Conservation (phyloP, 2,888 invertebrate genomes). For the Ophion slaviceki region DNA sequence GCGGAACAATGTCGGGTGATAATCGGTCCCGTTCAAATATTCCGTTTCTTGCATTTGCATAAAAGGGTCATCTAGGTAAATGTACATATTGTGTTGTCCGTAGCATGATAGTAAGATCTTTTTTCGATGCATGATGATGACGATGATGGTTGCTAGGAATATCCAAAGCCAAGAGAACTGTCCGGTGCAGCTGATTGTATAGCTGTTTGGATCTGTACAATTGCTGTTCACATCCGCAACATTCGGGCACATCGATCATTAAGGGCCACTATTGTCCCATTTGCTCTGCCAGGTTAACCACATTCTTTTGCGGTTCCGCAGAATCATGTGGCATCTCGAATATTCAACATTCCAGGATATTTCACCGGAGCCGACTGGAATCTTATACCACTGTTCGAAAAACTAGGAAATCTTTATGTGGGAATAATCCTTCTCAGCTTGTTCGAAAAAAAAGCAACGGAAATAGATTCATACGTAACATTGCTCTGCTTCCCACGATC, state of each 20-base stretch:
- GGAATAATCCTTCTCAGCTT: not conserved
- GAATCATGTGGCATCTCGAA: not conserved
- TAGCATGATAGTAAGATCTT: not conserved
- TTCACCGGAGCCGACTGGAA: not conserved
- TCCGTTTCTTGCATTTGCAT: not conserved
- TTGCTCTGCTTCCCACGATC: not conserved
- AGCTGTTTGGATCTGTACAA: slow-evolving; percentile 27
- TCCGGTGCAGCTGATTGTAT: not conserved
- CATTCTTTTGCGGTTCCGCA: slow-evolving; percentile 23
- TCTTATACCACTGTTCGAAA: not conserved
- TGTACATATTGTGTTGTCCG: not conserved
- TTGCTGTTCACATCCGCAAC: slow-evolving; percentile 30
- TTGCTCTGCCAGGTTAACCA: slow-evolving; percentile 9
- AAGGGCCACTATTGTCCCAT: slow-evolving; percentile 33
- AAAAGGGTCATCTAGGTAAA: not conserved
- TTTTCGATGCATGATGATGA: not conserved
- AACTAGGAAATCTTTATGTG: not conserved
- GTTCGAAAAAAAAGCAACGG: not conserved
- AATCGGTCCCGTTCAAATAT: slow-evolving; percentile 1
- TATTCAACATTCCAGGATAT: not conserved
- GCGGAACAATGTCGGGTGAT: slow-evolving; percentile 15
- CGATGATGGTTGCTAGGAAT: not conserved
- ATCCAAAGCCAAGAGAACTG: not conserved
- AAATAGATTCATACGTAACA: not conserved
- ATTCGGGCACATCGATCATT: slow-evolving; percentile 39